A percentile compares a stretch with the other conserved stretches of the same genome.
Conservation (phyloP, 2,888 invertebrate species). For the Tenodera sinensis region DNA sequence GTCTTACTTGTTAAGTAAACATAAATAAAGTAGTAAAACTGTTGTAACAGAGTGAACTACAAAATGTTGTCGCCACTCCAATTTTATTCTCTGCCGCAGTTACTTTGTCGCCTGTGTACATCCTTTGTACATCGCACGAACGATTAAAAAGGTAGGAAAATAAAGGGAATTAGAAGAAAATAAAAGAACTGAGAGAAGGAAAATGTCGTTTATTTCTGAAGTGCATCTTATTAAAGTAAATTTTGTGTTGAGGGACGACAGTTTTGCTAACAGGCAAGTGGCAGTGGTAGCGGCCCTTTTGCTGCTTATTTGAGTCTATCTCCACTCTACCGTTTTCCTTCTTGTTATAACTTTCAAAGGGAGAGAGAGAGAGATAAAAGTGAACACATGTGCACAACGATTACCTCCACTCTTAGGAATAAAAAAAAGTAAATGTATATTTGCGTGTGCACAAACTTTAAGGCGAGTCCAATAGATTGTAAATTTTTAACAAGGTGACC, state of each 20-base stretch:
- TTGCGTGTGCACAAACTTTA: background rate
- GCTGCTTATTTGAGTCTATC: background rate
- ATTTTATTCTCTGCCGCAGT: background rate
- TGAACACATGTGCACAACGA: background rate
- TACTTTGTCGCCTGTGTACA: background rate
- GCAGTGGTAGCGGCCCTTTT: background rate
- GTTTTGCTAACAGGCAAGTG: background rate
- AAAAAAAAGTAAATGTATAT: background rate
- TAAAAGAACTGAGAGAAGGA: background rate
- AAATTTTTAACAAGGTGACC: slow-evolving; percentile 21
- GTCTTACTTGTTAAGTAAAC: no score
- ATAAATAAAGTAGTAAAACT: no score
- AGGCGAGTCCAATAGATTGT: slow-evolving; percentile 18
- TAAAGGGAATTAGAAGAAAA: background rate
- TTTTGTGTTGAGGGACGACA: background rate
- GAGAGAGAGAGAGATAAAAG: background rate
- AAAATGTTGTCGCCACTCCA: no score
- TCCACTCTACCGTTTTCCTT: background rate
- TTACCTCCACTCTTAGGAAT: background rate
- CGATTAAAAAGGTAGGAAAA: background rate
- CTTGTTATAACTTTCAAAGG: background rate
- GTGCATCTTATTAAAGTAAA: background rate
- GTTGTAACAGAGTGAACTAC: no score
- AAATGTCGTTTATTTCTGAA: background rate
- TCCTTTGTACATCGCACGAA: background rate